phyloP scores from a whole-genome alignment of 2,797 vertebrate genomes.

The Phyllotis vaccarum region DNA sequence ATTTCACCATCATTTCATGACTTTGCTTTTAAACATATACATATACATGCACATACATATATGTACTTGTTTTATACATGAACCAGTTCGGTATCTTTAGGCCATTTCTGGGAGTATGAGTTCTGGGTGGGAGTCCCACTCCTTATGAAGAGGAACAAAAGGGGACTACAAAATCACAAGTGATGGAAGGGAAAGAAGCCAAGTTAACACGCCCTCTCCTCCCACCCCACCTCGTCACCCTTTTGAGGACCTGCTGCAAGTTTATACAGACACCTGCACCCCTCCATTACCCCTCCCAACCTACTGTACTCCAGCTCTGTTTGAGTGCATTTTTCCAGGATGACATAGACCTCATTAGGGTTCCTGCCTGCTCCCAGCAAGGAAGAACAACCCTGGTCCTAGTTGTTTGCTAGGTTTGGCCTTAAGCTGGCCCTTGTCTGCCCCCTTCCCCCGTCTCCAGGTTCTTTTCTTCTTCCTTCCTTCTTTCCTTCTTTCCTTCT shows the following conservation, averaged over 20 bases:
- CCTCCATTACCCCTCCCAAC: slow-evolving; percentile 75
- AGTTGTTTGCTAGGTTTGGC: slow-evolving; percentile 66
- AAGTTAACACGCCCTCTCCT: slow-evolving; percentile 56
- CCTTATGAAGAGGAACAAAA: slow-evolving; percentile 73
- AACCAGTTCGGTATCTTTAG: slow-evolving; percentile 40
- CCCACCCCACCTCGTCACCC: slow-evolving; percentile 77
- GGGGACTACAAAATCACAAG: slow-evolving; percentile 68
- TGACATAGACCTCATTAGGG: slow-evolving; percentile 86
- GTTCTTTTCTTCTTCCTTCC: neutral
- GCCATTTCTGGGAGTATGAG: slow-evolving; percentile 53
- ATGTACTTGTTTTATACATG: neutral
- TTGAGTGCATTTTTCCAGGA: slow-evolving; percentile 86
- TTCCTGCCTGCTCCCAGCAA: slow-evolving; percentile 75
- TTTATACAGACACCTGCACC: slow-evolving; percentile 87
- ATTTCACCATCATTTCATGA: slow-evolving; percentile 35
- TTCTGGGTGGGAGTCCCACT: slow-evolving; percentile 40
- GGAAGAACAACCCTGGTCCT: slow-evolving; percentile 67
- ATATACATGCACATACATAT: neutral
- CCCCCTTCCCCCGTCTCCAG: accelerated
- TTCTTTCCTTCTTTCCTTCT: too few species aligned
- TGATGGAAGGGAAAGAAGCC: slow-evolving; percentile 65
- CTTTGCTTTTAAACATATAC: neutral
- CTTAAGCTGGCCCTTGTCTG: slow-evolving; percentile 23
- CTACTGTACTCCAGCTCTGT: slow-evolving; percentile 80
- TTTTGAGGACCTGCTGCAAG: slow-evolving; percentile 83